Base-by-base conservation (phyloP, 2,888 invertebrate species). In the Aleiodes testaceus region DNA sequence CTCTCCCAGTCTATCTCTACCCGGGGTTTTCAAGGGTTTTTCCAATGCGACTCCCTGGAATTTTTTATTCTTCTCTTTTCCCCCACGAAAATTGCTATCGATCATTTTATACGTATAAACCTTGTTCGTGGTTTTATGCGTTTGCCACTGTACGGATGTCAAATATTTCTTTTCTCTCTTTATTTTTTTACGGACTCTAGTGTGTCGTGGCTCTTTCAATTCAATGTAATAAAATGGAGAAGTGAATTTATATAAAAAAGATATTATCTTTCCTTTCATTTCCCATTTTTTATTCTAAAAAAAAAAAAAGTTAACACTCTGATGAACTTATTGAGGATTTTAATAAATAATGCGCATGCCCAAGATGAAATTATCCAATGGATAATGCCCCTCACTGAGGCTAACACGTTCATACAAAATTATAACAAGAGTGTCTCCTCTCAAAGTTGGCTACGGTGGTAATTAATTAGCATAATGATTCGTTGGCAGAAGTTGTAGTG, bases 381-480 rank as follows among this genome's bases (percentile, higher is more conserved):
- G 36, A 16, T 55, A 55, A 26, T 55, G 30, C 55, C 55, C 14
- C 16, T 12, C 44, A 66, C 16, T 5, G n/a, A 30, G 55, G 30
- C 55, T 55, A 55, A n/a, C 26, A 14, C 22, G 26, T 36, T 6
- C 30, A 14, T 14, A 26, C 12, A 50, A n/a, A 55, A 12, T n/a
- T 16, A 22, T 7, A 65, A 49, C 50, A 50, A 20, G 50, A 55
- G 49, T 36, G 42, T 49, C 61, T 64, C 64, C 44, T 42, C 26
- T 52, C 53, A 66, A 61, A 70, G 66, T 70, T 70, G 9, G 36
- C 53, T 67, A 45, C 67, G 47, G 22, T 63, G 72, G 72, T 82
- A 81, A 82, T 82, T 82, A 82, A 82, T 82, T 82, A 81, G 78
- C 78, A 80, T 79, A 81, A 82, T 80, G 79, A 82, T 80, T 80